These are phyloP conservation scores for Arctia plantaginis DNA, from an alignment of 2,888 invertebrate species.

Conservation along the genomic window DNA sequence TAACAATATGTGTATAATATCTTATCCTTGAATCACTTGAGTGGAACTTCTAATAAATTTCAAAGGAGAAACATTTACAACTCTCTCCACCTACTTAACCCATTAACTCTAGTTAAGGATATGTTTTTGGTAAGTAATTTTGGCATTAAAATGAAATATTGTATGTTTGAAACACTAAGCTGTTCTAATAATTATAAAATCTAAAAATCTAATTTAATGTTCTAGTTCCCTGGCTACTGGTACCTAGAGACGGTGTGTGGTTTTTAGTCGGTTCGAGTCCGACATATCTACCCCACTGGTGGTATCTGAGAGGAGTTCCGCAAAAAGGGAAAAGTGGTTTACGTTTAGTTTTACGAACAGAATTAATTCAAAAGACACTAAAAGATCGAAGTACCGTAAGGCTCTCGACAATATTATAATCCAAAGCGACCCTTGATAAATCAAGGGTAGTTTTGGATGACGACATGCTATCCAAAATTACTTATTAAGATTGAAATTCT, in stretches of 20 bases:
- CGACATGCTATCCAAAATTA: neutral
- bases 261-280: no score
- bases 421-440: neutral
- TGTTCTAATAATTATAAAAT: neutral
- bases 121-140: conserved; percentile 59
- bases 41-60: conserved; percentile 67
- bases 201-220: neutral
- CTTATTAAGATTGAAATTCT: no score
- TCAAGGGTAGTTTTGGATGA: no score
- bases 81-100: conserved; percentile 69
- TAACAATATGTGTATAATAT: conserved; percentile 38
- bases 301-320: no score
- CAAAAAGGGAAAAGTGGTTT: neutral
- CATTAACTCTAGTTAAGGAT: conserved; percentile 68
- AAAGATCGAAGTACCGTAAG: no score
- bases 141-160: conserved; percentile 2
- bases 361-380: no score
- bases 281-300: no score
- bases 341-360: neutral
- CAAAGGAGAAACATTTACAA: conserved; percentile 67
- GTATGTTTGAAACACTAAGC: neutral
- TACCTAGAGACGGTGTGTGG: no score
- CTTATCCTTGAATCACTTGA: conserved; percentile 54
- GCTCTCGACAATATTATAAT: neutral
- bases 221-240: no score